Conservation (phyloP, 2,888 invertebrate species). For the Agapetus fuscipes region DNA sequence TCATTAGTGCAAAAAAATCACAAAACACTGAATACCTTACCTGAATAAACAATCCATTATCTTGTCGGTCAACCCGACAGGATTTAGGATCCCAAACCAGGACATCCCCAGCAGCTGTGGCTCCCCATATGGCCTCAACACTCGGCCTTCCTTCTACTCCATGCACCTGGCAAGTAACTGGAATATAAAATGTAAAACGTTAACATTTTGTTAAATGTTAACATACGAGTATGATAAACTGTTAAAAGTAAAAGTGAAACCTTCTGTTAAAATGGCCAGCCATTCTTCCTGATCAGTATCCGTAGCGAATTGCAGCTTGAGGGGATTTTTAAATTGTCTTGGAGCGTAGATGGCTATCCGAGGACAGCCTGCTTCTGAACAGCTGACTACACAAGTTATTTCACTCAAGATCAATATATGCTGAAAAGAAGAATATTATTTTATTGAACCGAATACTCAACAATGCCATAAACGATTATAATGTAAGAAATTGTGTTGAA, state of each 20-base stretch:
- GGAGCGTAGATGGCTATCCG: constrained; percentile 67
- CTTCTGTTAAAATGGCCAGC: constrained; percentile 67
- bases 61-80: constrained; percentile 36
- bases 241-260: too few relatives aligned
- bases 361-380: constrained; percentile 72
- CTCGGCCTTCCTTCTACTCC: constrained; percentile 61
- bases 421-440: constrained; percentile 20
- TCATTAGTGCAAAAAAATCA: background rate
- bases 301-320: constrained; percentile 68
- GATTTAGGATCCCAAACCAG: constrained; percentile 67
- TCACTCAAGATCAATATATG: constrained; percentile 62
- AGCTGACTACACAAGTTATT: constrained; percentile 65
- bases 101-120: constrained; percentile 70
- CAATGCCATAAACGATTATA: too few relatives aligned
- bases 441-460: too few relatives aligned
- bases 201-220: background rate
- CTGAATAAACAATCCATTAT: constrained; percentile 19
- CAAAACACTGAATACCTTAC: too few relatives aligned
- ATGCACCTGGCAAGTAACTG: constrained; percentile 65
- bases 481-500: constrained; percentile 28
- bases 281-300: constrained; percentile 86
- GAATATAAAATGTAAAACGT: constrained; percentile 12
- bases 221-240: background rate
- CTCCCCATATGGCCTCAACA: constrained; percentile 65
- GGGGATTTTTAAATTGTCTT: constrained; percentile 47